These are phyloP conservation scores for Sweltsa coloradensis DNA, from an alignment of 1,140 invertebrate species.

Conservation along the genomic window DNA sequence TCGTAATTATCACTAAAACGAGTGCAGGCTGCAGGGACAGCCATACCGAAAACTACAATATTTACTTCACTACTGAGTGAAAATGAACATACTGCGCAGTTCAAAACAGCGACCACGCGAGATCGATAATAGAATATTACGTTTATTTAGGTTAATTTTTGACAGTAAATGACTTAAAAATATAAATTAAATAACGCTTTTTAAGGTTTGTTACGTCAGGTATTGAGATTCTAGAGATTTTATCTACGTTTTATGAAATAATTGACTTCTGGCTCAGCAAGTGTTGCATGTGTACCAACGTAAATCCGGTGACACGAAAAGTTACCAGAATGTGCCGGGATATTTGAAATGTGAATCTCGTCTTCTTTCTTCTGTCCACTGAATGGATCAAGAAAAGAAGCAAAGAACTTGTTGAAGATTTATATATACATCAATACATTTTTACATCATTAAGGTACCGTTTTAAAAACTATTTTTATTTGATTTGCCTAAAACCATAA, in stretches of 20 bases:
- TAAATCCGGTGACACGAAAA: no score
- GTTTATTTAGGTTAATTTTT: neutral
- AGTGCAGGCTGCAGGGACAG: conserved; percentile 60
- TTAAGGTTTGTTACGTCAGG: neutral
- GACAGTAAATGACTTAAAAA: neutral
- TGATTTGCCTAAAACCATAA: no score
- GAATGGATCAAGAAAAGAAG: no score
- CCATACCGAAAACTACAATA: conserved; percentile 33
- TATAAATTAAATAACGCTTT: neutral
- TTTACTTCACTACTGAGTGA: conserved; percentile 22
- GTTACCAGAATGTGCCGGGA: no score
- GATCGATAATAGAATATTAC: conserved; percentile 11
- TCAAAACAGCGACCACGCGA: conserved; percentile 9
- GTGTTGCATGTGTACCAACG: no score
- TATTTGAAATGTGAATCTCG: no score
- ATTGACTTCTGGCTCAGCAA: no score
- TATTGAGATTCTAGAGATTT: neutral
- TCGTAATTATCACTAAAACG: conserved; percentile 99
- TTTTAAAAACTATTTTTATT: no score
- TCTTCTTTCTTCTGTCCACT: no score
- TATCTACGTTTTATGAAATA: neutral
- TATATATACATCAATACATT: no score
- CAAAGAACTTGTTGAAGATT: no score
- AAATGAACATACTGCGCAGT: conserved; percentile 12
- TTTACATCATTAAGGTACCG: no score